These are phyloP conservation scores for Troides aeacus DNA, from an alignment of 2,888 invertebrate species.

Conservation along the genomic window DNA sequence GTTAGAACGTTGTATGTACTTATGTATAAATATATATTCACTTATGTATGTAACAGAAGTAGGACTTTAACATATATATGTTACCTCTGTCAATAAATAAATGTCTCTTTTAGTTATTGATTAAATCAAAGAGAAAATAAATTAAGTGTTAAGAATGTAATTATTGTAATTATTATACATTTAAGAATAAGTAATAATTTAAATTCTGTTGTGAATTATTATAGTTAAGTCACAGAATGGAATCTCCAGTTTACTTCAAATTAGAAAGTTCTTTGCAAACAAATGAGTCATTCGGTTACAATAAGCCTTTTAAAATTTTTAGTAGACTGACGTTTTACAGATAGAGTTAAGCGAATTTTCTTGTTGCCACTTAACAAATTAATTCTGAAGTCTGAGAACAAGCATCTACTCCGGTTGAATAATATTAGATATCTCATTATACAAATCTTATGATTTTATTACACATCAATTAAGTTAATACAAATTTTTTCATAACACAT, in stretches of 20 bases:
- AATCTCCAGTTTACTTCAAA: slow-evolving; percentile 39
- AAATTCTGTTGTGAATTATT: slow-evolving; percentile 47
- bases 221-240: slow-evolving; percentile 55
- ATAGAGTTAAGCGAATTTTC: slow-evolving; percentile 9
- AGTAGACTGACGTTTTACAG: background rate
- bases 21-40: too few relatives aligned
- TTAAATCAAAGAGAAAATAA: too few relatives aligned
- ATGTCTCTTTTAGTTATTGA: too few relatives aligned
- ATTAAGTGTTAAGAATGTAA: too few relatives aligned
- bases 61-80: too few relatives aligned
- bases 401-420: background rate
- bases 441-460: too few relatives aligned
- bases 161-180: slow-evolving; percentile 49
- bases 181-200: slow-evolving; percentile 36
- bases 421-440: background rate
- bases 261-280: slow-evolving; percentile 33
- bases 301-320: slow-evolving; percentile 25
- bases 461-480: too few relatives aligned
- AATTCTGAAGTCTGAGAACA: background rate
- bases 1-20: too few relatives aligned
- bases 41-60: too few relatives aligned
- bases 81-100: too few relatives aligned
- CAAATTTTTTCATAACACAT: too few relatives aligned
- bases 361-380: slow-evolving; percentile 1
- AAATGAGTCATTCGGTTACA: slow-evolving; percentile 22